Percentiles rank a stretch among this genome's conserved stretches.
Evolutionary conservation across 2,797 vertebrate genomes (phyloP).

Genomic region (Sebastes elongatus): DNA sequence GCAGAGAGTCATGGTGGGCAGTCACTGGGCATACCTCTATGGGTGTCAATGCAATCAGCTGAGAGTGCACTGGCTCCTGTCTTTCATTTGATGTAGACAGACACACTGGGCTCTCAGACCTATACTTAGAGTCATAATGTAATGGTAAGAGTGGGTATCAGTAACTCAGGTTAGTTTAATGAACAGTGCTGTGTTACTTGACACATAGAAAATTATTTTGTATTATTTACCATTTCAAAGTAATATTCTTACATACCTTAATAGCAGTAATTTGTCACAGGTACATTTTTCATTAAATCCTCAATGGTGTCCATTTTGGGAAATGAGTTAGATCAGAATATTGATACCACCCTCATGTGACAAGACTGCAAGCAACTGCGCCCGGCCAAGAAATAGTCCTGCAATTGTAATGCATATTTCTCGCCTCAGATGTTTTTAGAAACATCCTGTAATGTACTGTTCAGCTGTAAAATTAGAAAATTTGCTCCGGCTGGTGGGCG

Average conservation of each 20-base stretch:
- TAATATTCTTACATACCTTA: neutral
- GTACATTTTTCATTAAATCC: neutral
- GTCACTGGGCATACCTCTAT: constrained; percentile 51
- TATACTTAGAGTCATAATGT: constrained; percentile 39
- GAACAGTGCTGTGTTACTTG: neutral
- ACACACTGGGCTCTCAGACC: constrained; percentile 5
- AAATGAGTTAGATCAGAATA: neutral
- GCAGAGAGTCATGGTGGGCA: constrained; percentile 47
- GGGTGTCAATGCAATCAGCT: constrained; percentile 52
- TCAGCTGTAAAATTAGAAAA: too few species aligned
- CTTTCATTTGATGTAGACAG: constrained; percentile 38
- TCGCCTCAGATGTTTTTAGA: too few species aligned
- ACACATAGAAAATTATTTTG: neutral
- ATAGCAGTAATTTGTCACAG: too few species aligned
- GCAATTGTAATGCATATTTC: neutral
- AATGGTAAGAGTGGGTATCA: constrained; percentile 16
- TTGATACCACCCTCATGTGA: neutral
- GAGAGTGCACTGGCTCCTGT: constrained; percentile 38
- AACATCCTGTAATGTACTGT: too few species aligned
- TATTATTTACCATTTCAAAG: neutral
- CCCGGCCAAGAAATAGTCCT: neutral
- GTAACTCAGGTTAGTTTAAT: neutral
- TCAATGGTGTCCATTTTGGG: neutral
- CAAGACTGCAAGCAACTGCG: too few species aligned
- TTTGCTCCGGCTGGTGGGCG: too few species aligned